Evolutionary conservation across 2,113 vertebrate species (phyloP), one percentile per base, ranked within the genome.

Genomic region (Neodontobutis hainanensis): DNA sequence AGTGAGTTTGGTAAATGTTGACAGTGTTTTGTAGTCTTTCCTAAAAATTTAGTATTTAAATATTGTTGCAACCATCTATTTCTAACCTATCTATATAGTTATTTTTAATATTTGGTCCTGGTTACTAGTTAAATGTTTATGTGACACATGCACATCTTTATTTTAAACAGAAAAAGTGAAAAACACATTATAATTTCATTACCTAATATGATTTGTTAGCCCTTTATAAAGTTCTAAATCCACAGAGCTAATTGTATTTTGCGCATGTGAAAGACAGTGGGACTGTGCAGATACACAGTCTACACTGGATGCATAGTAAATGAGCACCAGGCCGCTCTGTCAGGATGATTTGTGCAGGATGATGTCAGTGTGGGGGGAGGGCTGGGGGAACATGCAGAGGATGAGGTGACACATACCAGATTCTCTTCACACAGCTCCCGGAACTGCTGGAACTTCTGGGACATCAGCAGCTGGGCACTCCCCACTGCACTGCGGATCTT

Each of bases 401-500:
- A 87, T 89, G 85, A 83, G 68, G 89, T 79, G 70, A 85, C 77
- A 91, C 96, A 94, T 92, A 99, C 97, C 97, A 98, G 94, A 92
- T 96, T 98, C 92, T 98, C 95, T 92, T 98, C 95, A 91, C 97
- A 99, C 82, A 99, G 96, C 79, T 95, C 92, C 85, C 95, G 95
- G 88, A 99, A 99, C 92, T 98, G 97, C 88, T 98, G 96, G 86
- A 97, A 95, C 90, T 97, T 98, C 93, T 99, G 97, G 84, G 95
- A 95, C 94, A 98, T 95, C 81, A 99, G 94, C 88, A 98, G 94
- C 87, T 98, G 96, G 70, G 97, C 96, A 9, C 95, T 97, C 83
- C 96, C 97, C 87, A 98, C 96, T 0, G 97, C 97, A 78, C 95
- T 97, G 91, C 94, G 95, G 91, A 99, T 98, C 94, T 99, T 99